Percentiles rank a stretch among this genome's conserved stretches.
Conservation (phyloP, 2,888 invertebrate genomes). For the Philaethria dido region DNA sequence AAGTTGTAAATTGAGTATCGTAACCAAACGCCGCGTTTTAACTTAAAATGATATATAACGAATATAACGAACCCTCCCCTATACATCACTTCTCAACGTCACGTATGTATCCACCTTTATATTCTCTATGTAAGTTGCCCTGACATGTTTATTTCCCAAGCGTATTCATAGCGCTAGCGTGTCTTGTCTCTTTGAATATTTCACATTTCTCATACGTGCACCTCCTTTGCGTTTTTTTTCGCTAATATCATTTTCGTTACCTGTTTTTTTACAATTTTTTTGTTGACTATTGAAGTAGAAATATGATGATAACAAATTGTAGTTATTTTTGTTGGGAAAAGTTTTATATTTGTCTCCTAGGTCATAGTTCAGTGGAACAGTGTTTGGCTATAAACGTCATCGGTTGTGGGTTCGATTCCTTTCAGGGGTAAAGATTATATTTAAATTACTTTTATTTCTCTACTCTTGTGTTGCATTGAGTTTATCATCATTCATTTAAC, state of each 20-base stretch:
- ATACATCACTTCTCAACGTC: constrained; percentile 12
- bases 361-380: no score
- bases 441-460: no score
- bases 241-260: constrained; percentile 29
- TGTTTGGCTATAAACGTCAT: no score
- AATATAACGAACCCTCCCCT: no score
- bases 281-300: background rate
- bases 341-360: no score
- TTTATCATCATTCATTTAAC: no score
- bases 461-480: no score
- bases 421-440: no score
- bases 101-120: constrained; percentile 46
- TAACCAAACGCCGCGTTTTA: no score
- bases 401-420: no score
- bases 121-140: constrained; percentile 49
- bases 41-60: no score
- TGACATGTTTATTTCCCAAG: constrained; percentile 67
- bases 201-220: constrained; percentile 39
- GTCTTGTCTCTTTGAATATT: constrained; percentile 58
- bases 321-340: background rate
- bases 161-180: constrained; percentile 53
- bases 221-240: constrained; percentile 34
- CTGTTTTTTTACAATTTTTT: background rate
- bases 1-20: no score
- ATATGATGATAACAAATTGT: background rate